Evolutionary conservation across 1,140 invertebrate species (phyloP).

Genomic region (Temnothorax curvispinosus): DNA sequence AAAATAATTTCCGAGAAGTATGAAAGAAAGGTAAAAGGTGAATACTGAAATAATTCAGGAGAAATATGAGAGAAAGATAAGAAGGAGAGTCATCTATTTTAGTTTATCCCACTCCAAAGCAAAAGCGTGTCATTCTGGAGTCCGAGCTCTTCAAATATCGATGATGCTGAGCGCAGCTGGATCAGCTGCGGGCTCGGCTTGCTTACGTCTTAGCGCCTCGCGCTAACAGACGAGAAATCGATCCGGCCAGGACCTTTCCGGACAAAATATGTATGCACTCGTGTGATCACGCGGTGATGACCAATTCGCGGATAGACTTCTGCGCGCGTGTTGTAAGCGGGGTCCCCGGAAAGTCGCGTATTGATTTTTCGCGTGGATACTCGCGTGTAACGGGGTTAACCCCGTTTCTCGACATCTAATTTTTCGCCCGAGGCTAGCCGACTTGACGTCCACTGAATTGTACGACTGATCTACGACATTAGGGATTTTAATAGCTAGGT

Average conservation of each 20-base stretch:
- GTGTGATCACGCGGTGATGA: conserved; percentile 32
- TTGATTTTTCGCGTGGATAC: conserved; percentile 84
- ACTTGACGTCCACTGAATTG: conserved; percentile 46
- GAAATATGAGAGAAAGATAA: not conserved
- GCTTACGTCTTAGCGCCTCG: conserved; percentile 4
- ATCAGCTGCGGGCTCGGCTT: conserved; percentile 55
- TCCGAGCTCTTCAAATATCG: conserved; percentile 18
- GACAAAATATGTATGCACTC: conserved; percentile 21
- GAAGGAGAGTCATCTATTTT: not conserved
- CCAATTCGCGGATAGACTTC: conserved; percentile 46
- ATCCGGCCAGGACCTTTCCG: conserved; percentile 42
- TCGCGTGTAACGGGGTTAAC: conserved; percentile 76
- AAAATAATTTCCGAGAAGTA: not conserved
- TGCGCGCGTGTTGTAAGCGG: conserved; percentile 64
- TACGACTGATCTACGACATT: conserved; percentile 16
- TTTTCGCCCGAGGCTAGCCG: conserved; percentile 47
- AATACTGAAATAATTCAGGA: not conserved
- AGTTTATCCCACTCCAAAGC: not conserved
- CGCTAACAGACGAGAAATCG: conserved; percentile 61
- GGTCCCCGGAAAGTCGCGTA: conserved; percentile 75
- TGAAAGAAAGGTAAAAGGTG: conserved; percentile 8
- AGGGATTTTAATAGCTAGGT: not conserved
- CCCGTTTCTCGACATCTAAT: conserved; percentile 68
- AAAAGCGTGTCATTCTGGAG: conserved; percentile 8
- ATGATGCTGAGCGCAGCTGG: not conserved